A percentile compares a stretch with the other conserved stretches of the same genome.
Conservation (phyloP, 2,888 invertebrate genomes). For the Embidobia sp. region DNA sequence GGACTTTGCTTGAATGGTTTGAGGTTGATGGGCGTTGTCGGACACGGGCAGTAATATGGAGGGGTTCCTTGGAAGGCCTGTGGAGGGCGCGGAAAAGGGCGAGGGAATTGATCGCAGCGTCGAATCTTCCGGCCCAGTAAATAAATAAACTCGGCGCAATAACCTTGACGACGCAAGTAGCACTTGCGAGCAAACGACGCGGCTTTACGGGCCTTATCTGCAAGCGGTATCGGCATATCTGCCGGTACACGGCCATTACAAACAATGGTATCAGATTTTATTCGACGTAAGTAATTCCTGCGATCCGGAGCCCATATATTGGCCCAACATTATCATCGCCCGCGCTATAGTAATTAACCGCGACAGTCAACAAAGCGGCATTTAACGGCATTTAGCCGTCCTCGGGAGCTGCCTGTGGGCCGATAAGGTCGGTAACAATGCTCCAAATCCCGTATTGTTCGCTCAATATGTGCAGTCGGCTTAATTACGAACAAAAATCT, state of each 20-base stretch:
- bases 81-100: too few species aligned
- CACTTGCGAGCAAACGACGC: too few species aligned
- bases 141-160: too few species aligned
- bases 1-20: too few species aligned
- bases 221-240: slow-evolving; percentile 34
- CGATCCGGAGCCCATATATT: slow-evolving; percentile 47
- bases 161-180: too few species aligned
- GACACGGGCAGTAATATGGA: too few species aligned
- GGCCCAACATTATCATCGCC: slow-evolving; percentile 49
- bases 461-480: slow-evolving; percentile 73
- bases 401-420: slow-evolving; percentile 68
- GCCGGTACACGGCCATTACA: slow-evolving; percentile 21
- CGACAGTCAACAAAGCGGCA: slow-evolving; percentile 77
- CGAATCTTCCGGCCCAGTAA: too few species aligned
- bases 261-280: slow-evolving; percentile 59
- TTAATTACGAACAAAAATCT: slow-evolving; percentile 77
- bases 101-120: too few species aligned
- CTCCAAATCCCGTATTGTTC: slow-evolving; percentile 78
- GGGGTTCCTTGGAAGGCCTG: too few species aligned
- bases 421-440: slow-evolving; percentile 77
- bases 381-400: slow-evolving; percentile 74
- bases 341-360: slow-evolving; percentile 75
- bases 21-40: too few species aligned
- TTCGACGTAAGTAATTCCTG: slow-evolving; percentile 59
- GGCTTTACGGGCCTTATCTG: too few species aligned